Evolutionary conservation across 2,113 vertebrate genomes (phyloP).

Genomic region (Pseudopipra pipra): DNA sequence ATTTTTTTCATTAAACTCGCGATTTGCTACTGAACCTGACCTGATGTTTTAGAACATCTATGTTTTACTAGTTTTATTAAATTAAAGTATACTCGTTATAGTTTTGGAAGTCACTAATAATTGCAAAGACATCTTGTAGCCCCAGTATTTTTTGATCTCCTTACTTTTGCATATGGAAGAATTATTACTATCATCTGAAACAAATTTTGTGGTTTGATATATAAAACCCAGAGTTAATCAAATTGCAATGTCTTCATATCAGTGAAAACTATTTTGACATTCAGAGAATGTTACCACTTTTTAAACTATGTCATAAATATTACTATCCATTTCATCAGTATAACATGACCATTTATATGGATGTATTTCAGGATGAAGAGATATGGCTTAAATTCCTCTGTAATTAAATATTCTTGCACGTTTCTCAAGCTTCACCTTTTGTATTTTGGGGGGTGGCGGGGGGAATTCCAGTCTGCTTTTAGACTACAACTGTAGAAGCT

Average conservation of each 20-base stretch:
- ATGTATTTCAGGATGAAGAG: background rate
- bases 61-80: background rate
- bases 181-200: background rate
- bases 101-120: background rate
- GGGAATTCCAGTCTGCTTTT: background rate
- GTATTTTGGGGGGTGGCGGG: fast-evolving
- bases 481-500: background rate
- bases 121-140: background rate
- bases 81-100: background rate
- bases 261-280: conserved; percentile 1
- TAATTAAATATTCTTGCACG: background rate
- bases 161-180: background rate
- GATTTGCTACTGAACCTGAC: background rate
- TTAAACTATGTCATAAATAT: background rate
- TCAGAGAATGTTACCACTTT: background rate
- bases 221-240: background rate
- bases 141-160: background rate
- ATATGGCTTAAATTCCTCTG: background rate
- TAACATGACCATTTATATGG: background rate
- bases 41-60: background rate
- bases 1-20: background rate
- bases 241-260: background rate
- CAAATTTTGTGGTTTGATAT: background rate
- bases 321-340: background rate
- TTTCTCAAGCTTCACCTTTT: background rate